Evolutionary conservation across 2,888 invertebrate species (phyloP).

Genomic region (Phoenoteleia sp.): DNA sequence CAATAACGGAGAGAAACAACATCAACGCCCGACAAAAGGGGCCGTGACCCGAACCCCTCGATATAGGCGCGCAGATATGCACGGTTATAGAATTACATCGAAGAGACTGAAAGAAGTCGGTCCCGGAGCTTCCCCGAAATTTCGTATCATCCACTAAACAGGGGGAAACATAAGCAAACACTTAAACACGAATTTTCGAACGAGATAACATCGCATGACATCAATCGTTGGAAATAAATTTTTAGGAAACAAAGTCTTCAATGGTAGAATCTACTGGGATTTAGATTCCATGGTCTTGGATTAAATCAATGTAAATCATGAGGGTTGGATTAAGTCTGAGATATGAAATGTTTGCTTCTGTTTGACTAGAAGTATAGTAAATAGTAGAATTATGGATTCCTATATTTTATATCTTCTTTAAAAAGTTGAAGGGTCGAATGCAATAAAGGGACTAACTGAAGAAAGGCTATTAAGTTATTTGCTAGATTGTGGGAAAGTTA

Average conservation of each 20-base stretch:
- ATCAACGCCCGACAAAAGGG: constrained; percentile 77
- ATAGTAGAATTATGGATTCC: too few relatives aligned
- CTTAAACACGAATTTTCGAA: constrained; percentile 57
- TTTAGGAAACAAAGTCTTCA: neutral
- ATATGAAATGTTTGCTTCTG: too few relatives aligned
- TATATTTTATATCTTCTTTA: too few relatives aligned
- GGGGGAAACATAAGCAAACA: constrained; percentile 60
- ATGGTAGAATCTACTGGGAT: neutral
- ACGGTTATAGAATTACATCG: constrained; percentile 80
- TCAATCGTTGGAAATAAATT: constrained; percentile 37
- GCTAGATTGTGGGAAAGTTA: too few relatives aligned
- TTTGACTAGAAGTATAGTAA: too few relatives aligned
- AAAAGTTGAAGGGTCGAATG: too few relatives aligned
- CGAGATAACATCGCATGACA: constrained; percentile 50
- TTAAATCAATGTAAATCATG: neutral
- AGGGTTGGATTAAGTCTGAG: too few relatives aligned
- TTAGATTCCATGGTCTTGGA: neutral
- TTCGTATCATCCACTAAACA: constrained; percentile 67
- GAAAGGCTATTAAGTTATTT: too few relatives aligned
- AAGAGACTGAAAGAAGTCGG: constrained; percentile 64
- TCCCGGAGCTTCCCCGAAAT: constrained; percentile 73
- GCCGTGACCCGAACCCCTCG: constrained; percentile 79
- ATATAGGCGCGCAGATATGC: constrained; percentile 80
- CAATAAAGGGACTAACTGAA: too few relatives aligned
- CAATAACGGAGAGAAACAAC: constrained; percentile 79